Evolutionary conservation across 2,888 invertebrate genomes (phyloP).

Genomic region (Acleris sparsana): DNA sequence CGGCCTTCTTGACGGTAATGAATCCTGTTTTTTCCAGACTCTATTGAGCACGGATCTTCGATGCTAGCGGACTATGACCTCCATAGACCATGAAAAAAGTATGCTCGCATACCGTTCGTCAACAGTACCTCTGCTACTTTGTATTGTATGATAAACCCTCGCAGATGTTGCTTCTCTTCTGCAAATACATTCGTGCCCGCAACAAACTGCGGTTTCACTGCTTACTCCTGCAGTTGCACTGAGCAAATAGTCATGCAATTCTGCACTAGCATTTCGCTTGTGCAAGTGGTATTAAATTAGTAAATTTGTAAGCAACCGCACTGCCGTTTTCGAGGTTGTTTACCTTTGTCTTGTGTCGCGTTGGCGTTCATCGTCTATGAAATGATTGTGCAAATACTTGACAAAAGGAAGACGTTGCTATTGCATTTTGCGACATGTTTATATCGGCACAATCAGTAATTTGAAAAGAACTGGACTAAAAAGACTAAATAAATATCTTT

Average conservation of each 20-base stretch:
- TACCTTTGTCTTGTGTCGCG: conserved; percentile 32
- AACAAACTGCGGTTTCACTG: conserved; percentile 14
- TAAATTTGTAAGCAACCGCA: conserved; percentile 36
- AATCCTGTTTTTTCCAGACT: conserved; percentile 33
- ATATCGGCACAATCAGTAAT: conserved; percentile 11
- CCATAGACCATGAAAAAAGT: conserved; percentile 6
- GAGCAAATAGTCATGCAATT: conserved; percentile 34
- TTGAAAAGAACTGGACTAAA: conserved; percentile 8
- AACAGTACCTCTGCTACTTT: background rate
- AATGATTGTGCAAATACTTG: conserved; percentile 23
- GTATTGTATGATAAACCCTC: background rate
- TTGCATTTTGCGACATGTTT: conserved; percentile 22
- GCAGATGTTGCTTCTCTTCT: conserved; percentile 11
- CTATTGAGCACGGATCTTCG: conserved; percentile 30
- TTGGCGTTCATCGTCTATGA: conserved; percentile 28
- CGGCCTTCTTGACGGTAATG: conserved; percentile 33
- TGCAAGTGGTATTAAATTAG: conserved; percentile 35
- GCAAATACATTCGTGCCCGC: conserved; percentile 8
- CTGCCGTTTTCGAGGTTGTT: conserved; percentile 21
- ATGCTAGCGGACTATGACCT: conserved; percentile 11
- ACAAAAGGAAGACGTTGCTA: conserved; percentile 28
- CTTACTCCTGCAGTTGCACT: conserved; percentile 22
- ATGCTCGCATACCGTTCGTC: background rate
- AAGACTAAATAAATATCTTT: no score
- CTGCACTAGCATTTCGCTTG: conserved; percentile 28